phyloP scores from a whole-genome alignment of 2,113 vertebrate genomes.

The Hystrix cristata region DNA sequence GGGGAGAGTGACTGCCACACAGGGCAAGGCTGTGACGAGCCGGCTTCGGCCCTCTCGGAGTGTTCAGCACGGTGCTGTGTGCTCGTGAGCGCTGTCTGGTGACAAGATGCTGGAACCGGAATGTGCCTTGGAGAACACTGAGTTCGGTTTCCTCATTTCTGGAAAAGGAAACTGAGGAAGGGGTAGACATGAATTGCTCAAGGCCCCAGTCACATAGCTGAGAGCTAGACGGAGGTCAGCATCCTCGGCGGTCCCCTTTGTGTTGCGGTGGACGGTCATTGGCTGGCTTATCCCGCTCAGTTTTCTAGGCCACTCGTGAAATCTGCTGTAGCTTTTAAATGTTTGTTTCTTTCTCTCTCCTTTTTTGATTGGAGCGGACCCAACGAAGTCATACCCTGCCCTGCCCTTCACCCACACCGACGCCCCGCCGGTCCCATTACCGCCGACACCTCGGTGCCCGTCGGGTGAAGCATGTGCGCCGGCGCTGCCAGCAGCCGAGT shows the following conservation, averaged over 20 bases:
- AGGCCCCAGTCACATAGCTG: background rate
- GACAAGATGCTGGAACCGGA: background rate
- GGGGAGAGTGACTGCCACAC: fast-evolving
- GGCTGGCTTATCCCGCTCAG: background rate
- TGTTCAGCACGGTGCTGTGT: background rate
- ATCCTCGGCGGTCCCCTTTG: background rate
- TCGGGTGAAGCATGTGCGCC: too few relatives aligned
- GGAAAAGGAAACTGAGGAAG: background rate
- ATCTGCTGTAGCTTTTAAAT: background rate
- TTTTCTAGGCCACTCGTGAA: background rate
- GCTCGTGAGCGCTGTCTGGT: background rate
- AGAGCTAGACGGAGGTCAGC: background rate
- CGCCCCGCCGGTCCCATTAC: background rate
- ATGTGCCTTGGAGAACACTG: background rate
- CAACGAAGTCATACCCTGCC: background rate
- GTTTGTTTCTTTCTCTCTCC: background rate
- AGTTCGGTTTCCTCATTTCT: background rate
- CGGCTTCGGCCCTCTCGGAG: background rate
- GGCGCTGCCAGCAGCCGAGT: background rate
- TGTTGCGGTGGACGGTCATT: fast-evolving
- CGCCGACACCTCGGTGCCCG: background rate
- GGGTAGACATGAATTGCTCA: too few relatives aligned
- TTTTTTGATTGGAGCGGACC: background rate
- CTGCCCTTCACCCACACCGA: too few relatives aligned
- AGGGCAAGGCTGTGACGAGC: background rate